These are phyloP conservation scores for Antennarius striatus DNA, from an alignment of 2,113 vertebrate genomes.

Conservation along the genomic window DNA sequence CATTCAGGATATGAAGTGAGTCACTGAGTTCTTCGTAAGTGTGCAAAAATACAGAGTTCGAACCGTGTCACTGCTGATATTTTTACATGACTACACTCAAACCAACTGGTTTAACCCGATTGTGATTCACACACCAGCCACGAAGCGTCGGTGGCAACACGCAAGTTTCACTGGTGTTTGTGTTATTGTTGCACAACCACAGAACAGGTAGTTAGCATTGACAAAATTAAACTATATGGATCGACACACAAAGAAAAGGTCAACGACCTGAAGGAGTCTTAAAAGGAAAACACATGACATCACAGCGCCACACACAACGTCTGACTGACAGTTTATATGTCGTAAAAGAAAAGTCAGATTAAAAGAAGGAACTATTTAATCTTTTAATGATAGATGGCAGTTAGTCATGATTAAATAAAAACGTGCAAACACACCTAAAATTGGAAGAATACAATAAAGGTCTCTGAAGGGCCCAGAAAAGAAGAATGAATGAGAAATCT, in stretches of 20 bases:
- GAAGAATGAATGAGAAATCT: background rate
- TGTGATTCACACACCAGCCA: constrained; percentile 30
- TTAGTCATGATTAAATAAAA: background rate
- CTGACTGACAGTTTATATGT: constrained; percentile 3
- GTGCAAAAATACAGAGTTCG: background rate
- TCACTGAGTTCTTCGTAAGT: background rate
- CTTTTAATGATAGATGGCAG: background rate
- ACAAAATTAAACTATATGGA: constrained; percentile 23
- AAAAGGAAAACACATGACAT: constrained; percentile 38
- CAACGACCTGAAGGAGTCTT: background rate
- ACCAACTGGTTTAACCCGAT: constrained; percentile 42
- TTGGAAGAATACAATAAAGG: background rate
- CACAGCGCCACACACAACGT: background rate
- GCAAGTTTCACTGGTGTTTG: constrained; percentile 4
- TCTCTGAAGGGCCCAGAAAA: background rate
- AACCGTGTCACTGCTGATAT: background rate
- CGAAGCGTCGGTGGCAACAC: constrained; percentile 2
- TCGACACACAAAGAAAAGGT: constrained; percentile 29
- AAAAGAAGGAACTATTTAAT: background rate
- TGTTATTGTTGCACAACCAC: constrained; percentile 21
- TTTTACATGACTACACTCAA: constrained; percentile 22
- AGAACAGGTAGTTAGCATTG: constrained; percentile 21
- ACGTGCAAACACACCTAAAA: background rate
- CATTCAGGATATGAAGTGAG: too few relatives aligned
- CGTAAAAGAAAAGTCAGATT: background rate